Evolutionary conservation across 2,888 invertebrate species (phyloP).

Genomic region (Meloe dianella): DNA sequence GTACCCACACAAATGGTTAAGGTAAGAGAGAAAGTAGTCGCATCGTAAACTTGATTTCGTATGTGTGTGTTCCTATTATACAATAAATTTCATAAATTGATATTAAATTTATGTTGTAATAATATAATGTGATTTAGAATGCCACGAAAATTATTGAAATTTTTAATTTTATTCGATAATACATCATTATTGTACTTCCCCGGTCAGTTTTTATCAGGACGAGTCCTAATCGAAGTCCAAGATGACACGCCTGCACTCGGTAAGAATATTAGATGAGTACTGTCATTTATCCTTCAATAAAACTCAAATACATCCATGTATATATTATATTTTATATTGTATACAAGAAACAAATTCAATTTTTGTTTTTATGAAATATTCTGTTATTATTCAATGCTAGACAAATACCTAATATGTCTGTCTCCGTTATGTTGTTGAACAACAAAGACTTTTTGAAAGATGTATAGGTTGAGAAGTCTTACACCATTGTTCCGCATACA

Average conservation of each 20-base stretch:
- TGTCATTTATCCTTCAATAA: slow-evolving; percentile 28
- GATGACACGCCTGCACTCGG: slow-evolving; percentile 91
- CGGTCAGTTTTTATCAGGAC: slow-evolving; percentile 89
- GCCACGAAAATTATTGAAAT: slow-evolving; percentile 89
- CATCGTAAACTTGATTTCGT: slow-evolving; percentile 28
- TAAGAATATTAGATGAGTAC: slow-evolving; percentile 60
- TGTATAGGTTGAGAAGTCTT: not conserved
- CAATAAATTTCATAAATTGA: slow-evolving; percentile 20
- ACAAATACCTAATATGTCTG: not conserved
- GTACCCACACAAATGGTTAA: slow-evolving; percentile 25
- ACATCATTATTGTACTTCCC: slow-evolving; percentile 92
- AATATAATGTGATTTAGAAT: slow-evolving; percentile 59
- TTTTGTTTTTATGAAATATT: slow-evolving; percentile 35
- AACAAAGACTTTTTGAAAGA: slow-evolving; percentile 1
- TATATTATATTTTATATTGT: slow-evolving; percentile 28
- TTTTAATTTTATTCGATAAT: slow-evolving; percentile 92
- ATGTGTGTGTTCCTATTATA: slow-evolving; percentile 26
- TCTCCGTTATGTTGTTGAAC: not conserved
- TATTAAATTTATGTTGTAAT: slow-evolving; percentile 15
- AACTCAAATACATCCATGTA: slow-evolving; percentile 30
- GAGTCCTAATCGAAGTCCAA: slow-evolving; percentile 90
- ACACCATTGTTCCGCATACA: slow-evolving; percentile 5
- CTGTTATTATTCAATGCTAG: slow-evolving; percentile 14
- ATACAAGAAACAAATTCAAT: slow-evolving; percentile 19
- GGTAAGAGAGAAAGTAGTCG: slow-evolving; percentile 34